phyloP scores from a whole-genome alignment of 2,797 vertebrate species.

The Cichlasoma orientale region DNA sequence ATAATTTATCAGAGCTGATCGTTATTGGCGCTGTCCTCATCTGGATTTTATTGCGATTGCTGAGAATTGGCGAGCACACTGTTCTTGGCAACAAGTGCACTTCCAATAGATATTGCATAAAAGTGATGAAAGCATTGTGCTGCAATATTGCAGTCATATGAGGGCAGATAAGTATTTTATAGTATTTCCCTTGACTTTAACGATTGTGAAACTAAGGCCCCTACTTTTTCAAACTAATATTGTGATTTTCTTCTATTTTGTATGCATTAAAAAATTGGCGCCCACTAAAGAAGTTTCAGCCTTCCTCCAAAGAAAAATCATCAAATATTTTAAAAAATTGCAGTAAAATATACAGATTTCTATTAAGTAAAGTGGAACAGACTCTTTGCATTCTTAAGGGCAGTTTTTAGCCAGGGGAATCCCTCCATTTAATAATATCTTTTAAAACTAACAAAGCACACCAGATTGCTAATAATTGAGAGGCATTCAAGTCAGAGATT shows the following conservation, averaged over 20 bases:
- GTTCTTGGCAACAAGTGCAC: background rate
- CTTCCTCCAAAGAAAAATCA: background rate
- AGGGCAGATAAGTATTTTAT: background rate
- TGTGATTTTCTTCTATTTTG: background rate
- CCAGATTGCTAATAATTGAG: background rate
- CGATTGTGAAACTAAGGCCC: background rate
- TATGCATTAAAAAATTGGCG: background rate
- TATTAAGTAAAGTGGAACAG: background rate
- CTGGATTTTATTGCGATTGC: background rate
- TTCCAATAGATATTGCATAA: background rate
- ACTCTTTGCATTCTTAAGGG: background rate
- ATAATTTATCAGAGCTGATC: background rate
- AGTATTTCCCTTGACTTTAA: background rate
- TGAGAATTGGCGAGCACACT: background rate
- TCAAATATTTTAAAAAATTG: background rate
- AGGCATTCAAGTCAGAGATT: background rate
- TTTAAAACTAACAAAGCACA: background rate
- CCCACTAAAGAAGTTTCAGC: background rate
- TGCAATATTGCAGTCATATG: background rate
- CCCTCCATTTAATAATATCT: background rate
- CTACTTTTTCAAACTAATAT: background rate
- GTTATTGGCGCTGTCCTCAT: background rate
- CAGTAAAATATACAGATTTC: background rate
- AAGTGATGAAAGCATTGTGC: background rate
- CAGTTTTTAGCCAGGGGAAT: background rate